These are phyloP conservation scores for Epinephelus lanceolatus DNA, from an alignment of 2,113 vertebrate species.

Conservation along the genomic window DNA sequence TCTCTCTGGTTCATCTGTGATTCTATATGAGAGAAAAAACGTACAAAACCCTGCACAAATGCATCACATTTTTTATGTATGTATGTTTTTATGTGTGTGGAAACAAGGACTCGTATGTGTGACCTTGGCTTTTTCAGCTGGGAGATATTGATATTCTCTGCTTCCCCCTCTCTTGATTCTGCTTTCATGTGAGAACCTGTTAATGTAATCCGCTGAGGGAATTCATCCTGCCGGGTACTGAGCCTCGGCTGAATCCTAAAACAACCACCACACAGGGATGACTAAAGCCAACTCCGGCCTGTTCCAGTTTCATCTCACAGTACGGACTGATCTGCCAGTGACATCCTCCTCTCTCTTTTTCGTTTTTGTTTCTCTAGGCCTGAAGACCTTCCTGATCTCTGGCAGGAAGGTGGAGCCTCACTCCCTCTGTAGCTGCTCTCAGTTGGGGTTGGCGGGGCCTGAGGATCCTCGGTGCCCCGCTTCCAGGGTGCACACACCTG, in stretches of 20 bases:
- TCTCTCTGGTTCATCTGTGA: background rate
- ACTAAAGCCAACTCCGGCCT: slow-evolving; percentile 25
- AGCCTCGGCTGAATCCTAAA: slow-evolving; percentile 48
- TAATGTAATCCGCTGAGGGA: slow-evolving; percentile 33
- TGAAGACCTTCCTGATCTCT: slow-evolving; percentile 96
- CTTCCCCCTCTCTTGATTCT: slow-evolving; percentile 16
- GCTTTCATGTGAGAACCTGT: slow-evolving; percentile 22
- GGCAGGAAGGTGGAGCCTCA: slow-evolving; percentile 89
- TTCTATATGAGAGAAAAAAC: background rate
- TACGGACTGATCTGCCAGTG: slow-evolving; percentile 14
- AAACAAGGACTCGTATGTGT: slow-evolving; percentile 19
- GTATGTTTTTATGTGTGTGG: slow-evolving; percentile 5
- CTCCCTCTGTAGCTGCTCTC: slow-evolving; percentile 89
- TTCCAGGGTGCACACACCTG: slow-evolving; percentile 67
- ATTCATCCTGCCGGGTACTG: slow-evolving; percentile 20
- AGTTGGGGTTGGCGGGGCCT: slow-evolving; percentile 79
- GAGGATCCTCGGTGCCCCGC: slow-evolving; percentile 78
- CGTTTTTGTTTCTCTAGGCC: slow-evolving; percentile 81
- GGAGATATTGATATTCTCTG: slow-evolving; percentile 48
- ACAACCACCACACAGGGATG: slow-evolving; percentile 11
- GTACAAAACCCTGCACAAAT: background rate
- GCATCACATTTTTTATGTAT: background rate
- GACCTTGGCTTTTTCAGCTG: slow-evolving; percentile 45
- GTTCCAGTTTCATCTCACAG: slow-evolving; percentile 8
- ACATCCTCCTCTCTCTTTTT: slow-evolving; percentile 22